Evolutionary conservation across 2,888 invertebrate genomes (phyloP), one percentile per base, ranked within the genome.

Genomic region (Machimus atricapillus): DNA sequence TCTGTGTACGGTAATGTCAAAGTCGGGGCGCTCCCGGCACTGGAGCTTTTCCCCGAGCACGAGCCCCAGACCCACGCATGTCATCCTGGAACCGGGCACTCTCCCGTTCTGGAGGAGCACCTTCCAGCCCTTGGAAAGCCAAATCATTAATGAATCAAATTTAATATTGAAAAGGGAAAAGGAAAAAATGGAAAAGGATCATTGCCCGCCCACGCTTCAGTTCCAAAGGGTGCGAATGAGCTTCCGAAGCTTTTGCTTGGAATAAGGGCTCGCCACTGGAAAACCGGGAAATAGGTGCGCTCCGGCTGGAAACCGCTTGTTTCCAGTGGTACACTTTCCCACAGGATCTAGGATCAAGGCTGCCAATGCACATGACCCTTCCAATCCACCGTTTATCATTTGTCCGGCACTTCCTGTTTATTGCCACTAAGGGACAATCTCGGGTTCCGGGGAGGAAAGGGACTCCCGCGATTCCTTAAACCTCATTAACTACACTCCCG

Each of bases 1-100:
- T 85, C 87, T 87, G 87, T 85, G 81, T 85, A 52, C 27, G 73
- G 52, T 74, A 81, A 66, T 73, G 58, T 87, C 87, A 81, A 87
- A 81, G 85, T 87, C 74, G 76, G 76, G 56, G 23, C 76, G 73
- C 74, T 86, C 46, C 86, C 86, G 77, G 56, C n/a, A 56, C 56
- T 9, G 14, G 31, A 85, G 85, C 85, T 85, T 85, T 85, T 52
- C 6, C 16, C 27, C 37, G 74, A 46, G 74, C 46, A 85, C 23
- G 1, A 46, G 43, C 43, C 43, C 76, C 14, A 46, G 19, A 66
- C 74, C 43, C n/a, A 85, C 85, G 85, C 85, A 85, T 74, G 85
- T 74, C 82, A 16, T 31, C 8, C 58, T 31, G 58, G 58, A 82
- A 37, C 6, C 82, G 37, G 16, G 27, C 40, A 16, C 76, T 76